A percentile compares a stretch with the other conserved stretches of the same genome.
phyloP scores from a whole-genome alignment of 2,797 vertebrate species.

The Emydoidea blandingii region DNA sequence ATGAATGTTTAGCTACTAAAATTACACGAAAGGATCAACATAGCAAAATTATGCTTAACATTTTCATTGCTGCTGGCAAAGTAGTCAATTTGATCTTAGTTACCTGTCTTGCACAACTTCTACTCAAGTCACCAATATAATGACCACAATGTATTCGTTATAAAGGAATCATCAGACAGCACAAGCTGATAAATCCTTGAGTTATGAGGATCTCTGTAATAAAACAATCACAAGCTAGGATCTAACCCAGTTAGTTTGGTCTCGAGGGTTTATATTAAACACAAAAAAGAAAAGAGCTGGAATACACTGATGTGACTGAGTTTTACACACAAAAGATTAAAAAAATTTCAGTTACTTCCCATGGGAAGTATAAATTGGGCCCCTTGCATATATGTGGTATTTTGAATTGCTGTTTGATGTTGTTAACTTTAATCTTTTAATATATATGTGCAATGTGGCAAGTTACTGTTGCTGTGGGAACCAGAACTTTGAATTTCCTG shows the following conservation, averaged over 20 bases:
- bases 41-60: not conserved
- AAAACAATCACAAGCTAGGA: not conserved
- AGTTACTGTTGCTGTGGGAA: conserved; percentile 23
- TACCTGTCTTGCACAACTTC: not conserved
- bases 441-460: not conserved
- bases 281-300: not conserved
- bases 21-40: conserved; percentile 16
- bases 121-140: not conserved
- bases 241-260: not conserved
- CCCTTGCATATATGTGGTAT: not conserved
- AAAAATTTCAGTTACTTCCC: not conserved
- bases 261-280: conserved; percentile 3
- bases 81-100: not conserved
- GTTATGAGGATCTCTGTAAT: not conserved
- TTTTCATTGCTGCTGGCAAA: not conserved
- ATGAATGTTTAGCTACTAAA: not conserved
- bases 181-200: not conserved
- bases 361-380: not conserved
- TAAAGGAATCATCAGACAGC: not conserved
- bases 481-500: not conserved
- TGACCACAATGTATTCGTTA: rapidly evolving
- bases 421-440: not conserved
- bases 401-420: not conserved
- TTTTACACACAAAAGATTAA: not conserved
- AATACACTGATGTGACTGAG: not conserved